Evolutionary conservation across 2,888 invertebrate species (phyloP).

Genomic region (Rhingia rostrata): DNA sequence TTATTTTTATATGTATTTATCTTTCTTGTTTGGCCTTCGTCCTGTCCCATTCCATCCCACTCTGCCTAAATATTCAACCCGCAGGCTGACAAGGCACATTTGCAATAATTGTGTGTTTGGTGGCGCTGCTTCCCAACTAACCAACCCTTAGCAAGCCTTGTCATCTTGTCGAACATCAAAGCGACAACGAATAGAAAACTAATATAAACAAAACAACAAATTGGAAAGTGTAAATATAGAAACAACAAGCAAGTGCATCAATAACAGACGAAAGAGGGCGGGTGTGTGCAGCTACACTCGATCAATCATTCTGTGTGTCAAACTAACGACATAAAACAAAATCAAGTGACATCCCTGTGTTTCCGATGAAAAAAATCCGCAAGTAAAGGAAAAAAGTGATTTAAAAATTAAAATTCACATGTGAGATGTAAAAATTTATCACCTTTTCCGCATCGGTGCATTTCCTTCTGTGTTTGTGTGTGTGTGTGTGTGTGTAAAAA

Average conservation of each 20-base stretch:
- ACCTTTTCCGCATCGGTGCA: constrained; percentile 22
- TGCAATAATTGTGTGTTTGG: background rate
- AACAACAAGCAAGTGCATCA: constrained; percentile 12
- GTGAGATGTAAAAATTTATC: constrained; percentile 27
- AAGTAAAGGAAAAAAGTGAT: constrained; percentile 38
- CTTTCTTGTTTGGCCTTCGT: constrained; percentile 23
- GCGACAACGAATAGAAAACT: background rate
- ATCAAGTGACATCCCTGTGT: background rate
- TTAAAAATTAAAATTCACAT: constrained; percentile 12
- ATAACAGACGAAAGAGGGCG: background rate
- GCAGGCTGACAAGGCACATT: constrained; percentile 7
- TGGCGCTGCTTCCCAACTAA: constrained; percentile 3
- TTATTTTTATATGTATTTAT: constrained; percentile 63
- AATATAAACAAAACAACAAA: constrained; percentile 30
- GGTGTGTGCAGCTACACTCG: constrained; percentile 18
- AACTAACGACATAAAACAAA: background rate
- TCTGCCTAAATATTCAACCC: background rate
- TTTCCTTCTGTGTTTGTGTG: background rate
- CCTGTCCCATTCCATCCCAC: constrained; percentile 3
- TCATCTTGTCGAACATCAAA: background rate
- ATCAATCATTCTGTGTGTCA: constrained; percentile 34
- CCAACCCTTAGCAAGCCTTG: constrained; percentile 14
- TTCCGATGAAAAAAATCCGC: background rate
- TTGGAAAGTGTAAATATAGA: constrained; percentile 15
- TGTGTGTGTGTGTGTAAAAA: constrained; percentile 2